Percentiles rank a stretch among this genome's conserved stretches.
phyloP scores from a whole-genome alignment of 2,113 vertebrate species.

The Trichechus manatus region DNA sequence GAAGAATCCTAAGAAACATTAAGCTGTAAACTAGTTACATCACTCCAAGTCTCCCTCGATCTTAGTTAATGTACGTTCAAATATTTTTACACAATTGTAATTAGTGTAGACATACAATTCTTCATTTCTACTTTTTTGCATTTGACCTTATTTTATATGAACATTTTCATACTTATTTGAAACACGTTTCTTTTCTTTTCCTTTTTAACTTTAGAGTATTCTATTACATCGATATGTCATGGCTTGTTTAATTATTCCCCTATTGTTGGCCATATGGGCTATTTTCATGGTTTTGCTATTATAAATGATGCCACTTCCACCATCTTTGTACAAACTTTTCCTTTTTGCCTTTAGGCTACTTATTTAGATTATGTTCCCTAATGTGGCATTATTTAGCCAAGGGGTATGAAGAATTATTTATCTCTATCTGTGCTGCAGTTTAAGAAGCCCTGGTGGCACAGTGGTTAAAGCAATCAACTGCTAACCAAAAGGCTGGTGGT shows the following conservation, averaged over 20 bases:
- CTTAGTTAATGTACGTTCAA: not conserved
- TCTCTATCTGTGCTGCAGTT: not conserved
- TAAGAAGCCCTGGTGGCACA: not conserved
- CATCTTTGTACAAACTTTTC: slow-evolving; percentile 42
- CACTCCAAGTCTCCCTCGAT: not conserved
- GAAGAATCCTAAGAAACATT: slow-evolving; percentile 42
- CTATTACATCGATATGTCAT: not conserved
- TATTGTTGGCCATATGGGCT: not conserved
- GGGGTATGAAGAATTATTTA: not conserved
- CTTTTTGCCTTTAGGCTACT: slow-evolving; percentile 13
- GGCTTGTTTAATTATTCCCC: not conserved
- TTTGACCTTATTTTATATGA: slow-evolving; percentile 43
- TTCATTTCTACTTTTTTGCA: slow-evolving; percentile 38
- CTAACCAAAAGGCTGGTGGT: not conserved
- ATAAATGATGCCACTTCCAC: slow-evolving; percentile 45
- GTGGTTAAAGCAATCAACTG: not conserved
- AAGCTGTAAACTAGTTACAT: slow-evolving; percentile 30
- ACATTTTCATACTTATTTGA: slow-evolving; percentile 64
- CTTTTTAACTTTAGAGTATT: slow-evolving; percentile 22
- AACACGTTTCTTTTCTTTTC: not conserved
- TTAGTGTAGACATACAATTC: slow-evolving; percentile 39
- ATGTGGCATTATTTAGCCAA: slow-evolving; percentile 22
- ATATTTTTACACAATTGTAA: slow-evolving; percentile 57
- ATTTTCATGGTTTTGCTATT: slow-evolving; percentile 49
- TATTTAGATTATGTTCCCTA: not conserved